Conservation (phyloP, 1,140 invertebrate genomes). For the Apolygus lucorum region DNA sequence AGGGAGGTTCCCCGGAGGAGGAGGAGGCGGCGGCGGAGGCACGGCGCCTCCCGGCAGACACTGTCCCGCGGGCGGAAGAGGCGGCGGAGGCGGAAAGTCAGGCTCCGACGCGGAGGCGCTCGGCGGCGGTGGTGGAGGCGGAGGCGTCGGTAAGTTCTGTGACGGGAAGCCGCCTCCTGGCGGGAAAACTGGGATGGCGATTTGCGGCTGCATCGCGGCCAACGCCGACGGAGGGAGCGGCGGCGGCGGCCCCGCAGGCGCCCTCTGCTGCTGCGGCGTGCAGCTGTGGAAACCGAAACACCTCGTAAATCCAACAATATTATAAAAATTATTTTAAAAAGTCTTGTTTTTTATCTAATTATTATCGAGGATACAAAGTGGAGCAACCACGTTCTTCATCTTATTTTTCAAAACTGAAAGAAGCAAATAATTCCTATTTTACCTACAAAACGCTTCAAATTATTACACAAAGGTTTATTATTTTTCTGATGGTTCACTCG, state of each 20-base stretch:
- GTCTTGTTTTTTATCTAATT: too few relatives aligned
- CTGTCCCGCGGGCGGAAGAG: slow-evolving; percentile 1
- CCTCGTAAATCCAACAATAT: too few relatives aligned
- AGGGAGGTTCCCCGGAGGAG: slow-evolving; percentile 17
- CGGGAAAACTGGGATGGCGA: slow-evolving; percentile 61
- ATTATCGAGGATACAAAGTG: too few relatives aligned
- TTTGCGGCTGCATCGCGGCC: slow-evolving; percentile 52
- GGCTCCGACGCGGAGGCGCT: slow-evolving; percentile 33
- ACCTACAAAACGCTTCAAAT: too few relatives aligned
- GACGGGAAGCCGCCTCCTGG: slow-evolving; percentile 36
- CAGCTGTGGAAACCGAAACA: too few relatives aligned
- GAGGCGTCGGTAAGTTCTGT: slow-evolving; percentile 34
- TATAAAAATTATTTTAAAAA: too few relatives aligned
- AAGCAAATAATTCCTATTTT: too few relatives aligned
- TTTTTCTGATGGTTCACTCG: too few relatives aligned
- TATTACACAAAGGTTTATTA: too few relatives aligned
- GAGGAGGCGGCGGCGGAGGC: slow-evolving; percentile 25
- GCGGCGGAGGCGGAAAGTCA: slow-evolving; percentile 33
- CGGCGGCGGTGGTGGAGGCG: slow-evolving; percentile 40
- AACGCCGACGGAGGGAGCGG: slow-evolving; percentile 44
- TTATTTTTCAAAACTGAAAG: too few relatives aligned
- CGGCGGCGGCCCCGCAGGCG: slow-evolving; percentile 37
- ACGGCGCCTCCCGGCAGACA: background rate
- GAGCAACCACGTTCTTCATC: too few relatives aligned
- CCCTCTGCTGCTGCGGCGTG: slow-evolving; percentile 41